Base-by-base conservation (phyloP, 2,797 vertebrate species). In the Peromyscus melanophrys region DNA sequence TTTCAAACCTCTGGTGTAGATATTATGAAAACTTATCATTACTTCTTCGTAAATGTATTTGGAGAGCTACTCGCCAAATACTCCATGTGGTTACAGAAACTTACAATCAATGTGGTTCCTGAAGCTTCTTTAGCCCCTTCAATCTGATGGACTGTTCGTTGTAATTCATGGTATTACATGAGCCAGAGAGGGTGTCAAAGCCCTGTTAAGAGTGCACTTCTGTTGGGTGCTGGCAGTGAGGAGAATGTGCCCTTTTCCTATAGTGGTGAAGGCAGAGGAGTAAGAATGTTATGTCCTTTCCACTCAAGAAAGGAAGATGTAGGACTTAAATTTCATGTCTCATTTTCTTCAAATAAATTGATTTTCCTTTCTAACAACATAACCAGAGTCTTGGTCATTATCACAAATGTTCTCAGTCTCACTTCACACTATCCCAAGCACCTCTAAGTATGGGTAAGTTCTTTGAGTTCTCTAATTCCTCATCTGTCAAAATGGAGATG, bases 261-360 rank as follows among this genome's bases (percentile, higher is more conserved):
- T 13, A 2, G 19, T 21, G 7, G 21, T 43, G 19, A 81, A 57
- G 4, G 29, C 8, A 17, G 31, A 52, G 67, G 43, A 34, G 25
- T 8, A 27, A 65, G 43, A 40, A 0, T 14, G 9, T 19, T 71
- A 19, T 37, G 2, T 71, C 10, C 9, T 71, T 85, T 69, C 3
- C 6, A 34, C 5, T 0, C 7, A 57, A 40, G 82, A 34, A 73
- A 14, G 92, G 8, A 69, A 49, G 34, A 84, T 8, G 0, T 5
- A 57, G 1, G 46, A 49, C 87, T 69, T n/a, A 86, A 40, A 31
- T n/a, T 84, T 31, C 16, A 77, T 3, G 0, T 1, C 6, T 91
- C 8, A 11, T 82, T 94, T 90, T 90, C 31, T 82, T 86, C 27
- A 40, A 21, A 52, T 91, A 82, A n/a, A 59, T 92, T 25, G 71